These are phyloP conservation scores for Muricea muricata DNA, from an alignment of 92 coral and sea anemone species.

Conservation along the genomic window DNA sequence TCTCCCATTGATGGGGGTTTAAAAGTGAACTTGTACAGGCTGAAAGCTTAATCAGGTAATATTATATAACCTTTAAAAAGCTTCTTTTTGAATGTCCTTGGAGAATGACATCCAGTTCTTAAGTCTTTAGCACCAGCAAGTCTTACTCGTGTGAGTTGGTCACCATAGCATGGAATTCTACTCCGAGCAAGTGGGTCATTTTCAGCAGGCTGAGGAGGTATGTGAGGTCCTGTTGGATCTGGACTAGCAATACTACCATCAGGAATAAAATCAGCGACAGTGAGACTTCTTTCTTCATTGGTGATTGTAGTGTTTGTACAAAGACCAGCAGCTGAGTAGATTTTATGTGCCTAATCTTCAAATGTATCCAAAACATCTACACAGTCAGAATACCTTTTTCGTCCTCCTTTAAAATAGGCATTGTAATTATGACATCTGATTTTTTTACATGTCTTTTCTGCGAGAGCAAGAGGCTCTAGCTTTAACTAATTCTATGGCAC, in stretches of 20 bases:
- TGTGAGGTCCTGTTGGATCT: not conserved
- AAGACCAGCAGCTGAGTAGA: not conserved
- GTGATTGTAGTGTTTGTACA: not conserved
- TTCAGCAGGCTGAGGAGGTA: not conserved
- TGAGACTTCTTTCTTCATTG: no score
- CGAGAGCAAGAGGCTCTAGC: no score
- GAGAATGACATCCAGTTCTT: conserved; percentile 72
- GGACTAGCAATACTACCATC: not conserved
- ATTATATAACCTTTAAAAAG: conserved; percentile 67
- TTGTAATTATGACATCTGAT: not conserved
- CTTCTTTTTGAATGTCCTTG: conserved; percentile 60
- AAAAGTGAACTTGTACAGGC: no score
- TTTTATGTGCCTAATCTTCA: not conserved
- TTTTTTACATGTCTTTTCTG: not conserved
- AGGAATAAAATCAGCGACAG: not conserved
- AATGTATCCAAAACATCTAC: not conserved
- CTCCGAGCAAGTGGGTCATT: conserved; percentile 23
- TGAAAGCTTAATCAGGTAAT: no score
- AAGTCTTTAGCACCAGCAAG: no score
- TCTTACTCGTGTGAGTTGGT: no score
- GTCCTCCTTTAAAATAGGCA: not conserved
- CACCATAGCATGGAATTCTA: conserved; percentile 72
- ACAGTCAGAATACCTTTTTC: not conserved
- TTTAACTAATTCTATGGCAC: no score
- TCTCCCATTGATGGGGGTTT: no score